These are phyloP conservation scores for Alethe diademata DNA, from an alignment of 2,113 vertebrate genomes.

Conservation along the genomic window DNA sequence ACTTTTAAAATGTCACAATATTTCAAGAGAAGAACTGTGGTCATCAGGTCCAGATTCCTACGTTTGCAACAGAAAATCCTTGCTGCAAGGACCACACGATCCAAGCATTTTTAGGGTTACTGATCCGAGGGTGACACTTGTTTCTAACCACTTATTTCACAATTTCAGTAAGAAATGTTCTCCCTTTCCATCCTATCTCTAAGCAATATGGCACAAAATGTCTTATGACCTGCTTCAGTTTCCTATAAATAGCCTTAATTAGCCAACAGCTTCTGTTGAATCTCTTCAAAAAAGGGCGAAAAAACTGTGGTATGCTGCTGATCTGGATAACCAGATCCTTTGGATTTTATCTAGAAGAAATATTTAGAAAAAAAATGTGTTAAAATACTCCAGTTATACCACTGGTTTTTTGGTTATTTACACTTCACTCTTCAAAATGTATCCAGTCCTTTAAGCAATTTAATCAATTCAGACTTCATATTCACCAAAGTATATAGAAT, in stretches of 20 bases:
- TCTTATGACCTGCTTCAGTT: neutral
- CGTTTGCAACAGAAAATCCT: neutral
- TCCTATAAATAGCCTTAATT: neutral
- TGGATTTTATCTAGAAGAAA: neutral
- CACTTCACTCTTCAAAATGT: neutral
- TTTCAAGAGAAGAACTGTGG: neutral
- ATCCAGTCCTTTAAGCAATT: neutral
- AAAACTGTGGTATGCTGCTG: neutral
- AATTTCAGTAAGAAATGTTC: neutral
- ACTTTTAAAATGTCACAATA: neutral
- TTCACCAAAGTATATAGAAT: neutral
- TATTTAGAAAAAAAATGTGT: neutral
- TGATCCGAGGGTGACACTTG: neutral
- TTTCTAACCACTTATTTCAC: neutral
- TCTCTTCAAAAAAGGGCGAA: neutral
- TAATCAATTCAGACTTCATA: neutral
- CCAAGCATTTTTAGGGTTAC: neutral
- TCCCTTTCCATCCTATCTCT: neutral
- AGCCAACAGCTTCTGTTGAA: neutral
- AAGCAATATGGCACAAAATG: neutral
- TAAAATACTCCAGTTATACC: neutral
- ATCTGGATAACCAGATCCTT: neutral
- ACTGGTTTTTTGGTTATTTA: neutral
- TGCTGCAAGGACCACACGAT: neutral
- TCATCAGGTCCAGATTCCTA: neutral